Evolutionary conservation across 2,113 vertebrate species (phyloP), one percentile per base, ranked within the genome.

Genomic region (Lagopus muta): DNA sequence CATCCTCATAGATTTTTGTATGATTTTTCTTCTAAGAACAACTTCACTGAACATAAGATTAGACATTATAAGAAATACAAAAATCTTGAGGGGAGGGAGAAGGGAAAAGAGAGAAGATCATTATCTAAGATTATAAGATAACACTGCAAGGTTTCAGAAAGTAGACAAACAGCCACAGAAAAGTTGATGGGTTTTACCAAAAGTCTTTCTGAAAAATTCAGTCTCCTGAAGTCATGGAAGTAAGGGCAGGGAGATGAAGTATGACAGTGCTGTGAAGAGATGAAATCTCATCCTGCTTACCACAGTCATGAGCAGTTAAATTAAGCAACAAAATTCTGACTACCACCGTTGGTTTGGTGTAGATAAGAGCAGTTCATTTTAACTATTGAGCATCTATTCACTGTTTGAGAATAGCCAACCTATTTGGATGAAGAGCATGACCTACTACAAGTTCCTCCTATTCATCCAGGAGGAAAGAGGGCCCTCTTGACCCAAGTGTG

Each of bases 1-100:
- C 13, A 52, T 67, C 28, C 50, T 80, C 67, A 81, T 47, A 79
- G 32, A 82, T 13, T 89, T 84, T 25, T 76, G 50, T 82, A 60
- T 21, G 30, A 30, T 88, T 76, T 92, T 94, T 74, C 67, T 82
- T 89, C 89, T 89, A 71, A 91, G 95, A 94, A 95, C 4, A 81
- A 16, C 38, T 86, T 80, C 69, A 60, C 34, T 67, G 83, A 65
- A 25, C 5, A 70, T 71, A 88, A 94, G 87, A 80, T 60, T 65
- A 86, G 78, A 93, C 88, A 90, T 92, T 25, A 74, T 52, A 71
- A 92, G 88, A 93, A 96, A 75, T 21, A 20, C 28, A 82, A 82
- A 86, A 86, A 69, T 65, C 28, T 67, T 27, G 8, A 9, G 13
- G 62, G 43, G 47, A 30, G 42, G 10, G 45, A n/a, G 70, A 70